Evolutionary conservation across 2,797 vertebrate genomes (phyloP), one percentile per base, ranked within the genome.

Genomic region (Mus spretus): DNA sequence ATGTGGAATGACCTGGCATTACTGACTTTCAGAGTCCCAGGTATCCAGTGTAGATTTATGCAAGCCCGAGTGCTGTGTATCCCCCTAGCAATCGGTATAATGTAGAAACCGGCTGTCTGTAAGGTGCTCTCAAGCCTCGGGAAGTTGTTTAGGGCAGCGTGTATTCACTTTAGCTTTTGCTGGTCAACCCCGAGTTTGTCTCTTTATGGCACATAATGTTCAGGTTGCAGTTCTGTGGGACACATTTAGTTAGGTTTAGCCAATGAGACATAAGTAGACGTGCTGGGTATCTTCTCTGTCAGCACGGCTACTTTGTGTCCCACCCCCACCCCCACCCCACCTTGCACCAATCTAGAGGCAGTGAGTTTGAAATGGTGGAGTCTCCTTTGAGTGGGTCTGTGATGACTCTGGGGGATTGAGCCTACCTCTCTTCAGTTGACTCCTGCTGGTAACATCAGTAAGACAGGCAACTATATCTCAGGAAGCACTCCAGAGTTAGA

Each of bases 161-260:
- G 2, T 31, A 26, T 92, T 28, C 57, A 10, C 47, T 50, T 87
- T 34, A 78, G 70, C 77, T 19, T 97, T 96, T 91, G 72, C 50
- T 40, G 0, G 78, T 57, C 67, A 93, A 14, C 47, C 74, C 59
- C 53, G 72, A 40, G 10, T 34, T 75, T 79, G 61, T n/a, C 37
- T 92, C 40, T 89, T 90, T 34, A 40, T 77, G 84, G 26, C 4
- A 17, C 26, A 6, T 22, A 61, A 24, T 57, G 40, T 37, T 55
- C 2, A 55, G 9, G 74, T 82, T 75, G 26, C 44, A 67, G n/a
- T 57, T 81, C 26, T 14, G 13, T 93, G 80, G 75, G 47, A 55
- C 65, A 78, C 74, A 7, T n/a, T 5, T 63, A 55, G 83, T 95
- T 81, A 72, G 28, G 95, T 97, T 19, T 31, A 65, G 65, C 80